These are phyloP conservation scores for Turdus rufiventris DNA, from an alignment of 2,113 vertebrate species.

Conservation along the genomic window DNA sequence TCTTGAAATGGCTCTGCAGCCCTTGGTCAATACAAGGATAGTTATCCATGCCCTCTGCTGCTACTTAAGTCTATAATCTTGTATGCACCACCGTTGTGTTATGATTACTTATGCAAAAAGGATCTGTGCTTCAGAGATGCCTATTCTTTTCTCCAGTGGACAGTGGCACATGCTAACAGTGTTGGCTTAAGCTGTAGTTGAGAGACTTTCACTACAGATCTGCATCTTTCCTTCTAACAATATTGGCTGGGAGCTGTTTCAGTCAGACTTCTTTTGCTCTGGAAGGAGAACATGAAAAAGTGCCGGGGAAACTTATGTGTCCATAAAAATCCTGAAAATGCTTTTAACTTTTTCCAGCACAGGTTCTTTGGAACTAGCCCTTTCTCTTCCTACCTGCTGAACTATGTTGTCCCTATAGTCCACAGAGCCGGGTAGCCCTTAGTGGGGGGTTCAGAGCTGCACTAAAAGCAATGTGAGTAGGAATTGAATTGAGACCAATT, in stretches of 20 bases:
- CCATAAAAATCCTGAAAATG: neutral
- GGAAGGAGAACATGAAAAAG: neutral
- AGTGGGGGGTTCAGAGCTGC: neutral
- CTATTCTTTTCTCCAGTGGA: neutral
- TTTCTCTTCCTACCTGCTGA: neutral
- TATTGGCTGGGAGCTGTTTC: neutral
- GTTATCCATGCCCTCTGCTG: neutral
- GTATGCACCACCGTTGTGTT: neutral
- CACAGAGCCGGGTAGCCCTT: neutral
- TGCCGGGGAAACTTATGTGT: neutral
- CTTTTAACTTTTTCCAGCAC: neutral
- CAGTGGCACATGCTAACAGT: neutral
- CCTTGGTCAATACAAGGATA: neutral
- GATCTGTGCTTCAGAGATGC: neutral
- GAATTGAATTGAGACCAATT: neutral
- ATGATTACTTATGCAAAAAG: neutral
- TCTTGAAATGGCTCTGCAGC: neutral
- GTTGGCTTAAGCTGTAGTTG: neutral
- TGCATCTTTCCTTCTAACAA: neutral
- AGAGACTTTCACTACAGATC: neutral
- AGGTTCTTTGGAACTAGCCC: neutral
- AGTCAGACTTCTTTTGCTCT: neutral
- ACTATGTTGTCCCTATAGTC: neutral
- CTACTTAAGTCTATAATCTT: neutral
- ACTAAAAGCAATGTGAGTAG: neutral